Conservation (phyloP, 2,113 vertebrate species). For the Ptychochromis oligacanthus region DNA sequence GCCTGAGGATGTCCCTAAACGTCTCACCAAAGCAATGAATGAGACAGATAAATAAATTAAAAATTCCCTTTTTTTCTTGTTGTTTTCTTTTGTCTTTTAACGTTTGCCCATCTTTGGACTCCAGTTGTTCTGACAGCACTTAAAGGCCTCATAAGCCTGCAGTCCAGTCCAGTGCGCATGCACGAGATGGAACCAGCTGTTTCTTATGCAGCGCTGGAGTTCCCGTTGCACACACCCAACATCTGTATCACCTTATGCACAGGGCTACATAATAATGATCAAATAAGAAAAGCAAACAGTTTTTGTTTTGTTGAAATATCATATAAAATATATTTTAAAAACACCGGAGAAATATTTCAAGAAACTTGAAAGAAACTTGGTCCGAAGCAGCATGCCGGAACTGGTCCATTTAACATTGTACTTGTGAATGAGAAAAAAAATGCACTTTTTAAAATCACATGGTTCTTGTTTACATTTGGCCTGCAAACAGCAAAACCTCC, state of each 20-base stretch:
- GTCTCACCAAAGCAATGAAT: background rate
- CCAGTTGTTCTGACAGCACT: background rate
- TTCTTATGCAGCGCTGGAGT: background rate
- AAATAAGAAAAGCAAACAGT: background rate
- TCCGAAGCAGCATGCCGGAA: no score
- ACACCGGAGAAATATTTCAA: rapidly evolving
- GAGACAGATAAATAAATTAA: no score
- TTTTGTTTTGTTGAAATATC: background rate
- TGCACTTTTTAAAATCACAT: background rate
- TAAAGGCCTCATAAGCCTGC: constrained; percentile 1
- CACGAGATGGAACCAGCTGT: constrained; percentile 38
- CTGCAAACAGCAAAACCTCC: background rate
- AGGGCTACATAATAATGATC: background rate
- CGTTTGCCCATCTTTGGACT: background rate
- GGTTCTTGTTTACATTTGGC: background rate
- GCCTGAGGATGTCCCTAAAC: background rate
- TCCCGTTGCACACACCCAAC: constrained; percentile 27
- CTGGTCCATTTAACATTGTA: no score
- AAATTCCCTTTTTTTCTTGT: no score
- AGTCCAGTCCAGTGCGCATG: constrained; percentile 48
- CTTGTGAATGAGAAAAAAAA: background rate
- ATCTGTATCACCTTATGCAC: constrained; percentile 24
- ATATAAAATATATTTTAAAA: background rate
- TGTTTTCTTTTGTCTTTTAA: background rate
- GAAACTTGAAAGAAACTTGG: background rate